Evolutionary conservation across 2,113 vertebrate genomes (phyloP).

Genomic region (Lucifuga dentata): DNA sequence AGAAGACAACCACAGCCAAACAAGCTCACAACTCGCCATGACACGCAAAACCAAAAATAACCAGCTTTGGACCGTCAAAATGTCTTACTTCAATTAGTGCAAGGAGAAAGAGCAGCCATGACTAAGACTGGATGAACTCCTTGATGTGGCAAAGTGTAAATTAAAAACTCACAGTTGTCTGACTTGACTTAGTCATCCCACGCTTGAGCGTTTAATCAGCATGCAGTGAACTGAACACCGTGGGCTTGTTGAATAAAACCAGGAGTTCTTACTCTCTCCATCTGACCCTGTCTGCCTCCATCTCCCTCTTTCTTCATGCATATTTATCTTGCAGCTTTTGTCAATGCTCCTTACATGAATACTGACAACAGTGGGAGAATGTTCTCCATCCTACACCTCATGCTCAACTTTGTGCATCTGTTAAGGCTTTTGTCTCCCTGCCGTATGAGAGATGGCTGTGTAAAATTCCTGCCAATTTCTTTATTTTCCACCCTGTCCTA

Average conservation of each 20-base stretch:
- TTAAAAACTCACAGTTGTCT: slow-evolving; percentile 74
- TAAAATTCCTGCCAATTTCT: slow-evolving; percentile 1
- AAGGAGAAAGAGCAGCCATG: slow-evolving; percentile 65
- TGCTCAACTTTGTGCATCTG: slow-evolving; percentile 32
- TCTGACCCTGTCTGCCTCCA: slow-evolving; percentile 3
- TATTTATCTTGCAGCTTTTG: slow-evolving; percentile 63
- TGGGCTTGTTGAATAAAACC: slow-evolving; percentile 66
- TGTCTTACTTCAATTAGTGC: slow-evolving; percentile 60
- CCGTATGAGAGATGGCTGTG: slow-evolving; percentile 6
- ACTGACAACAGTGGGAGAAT: slow-evolving; percentile 56
- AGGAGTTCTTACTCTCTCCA: slow-evolving; percentile 44
- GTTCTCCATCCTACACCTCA: slow-evolving; percentile 36
- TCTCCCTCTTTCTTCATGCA: slow-evolving; percentile 51
- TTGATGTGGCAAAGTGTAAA: slow-evolving; percentile 67
- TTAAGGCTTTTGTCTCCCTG: slow-evolving; percentile 9
- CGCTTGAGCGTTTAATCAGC: slow-evolving; percentile 72
- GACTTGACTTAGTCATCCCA: slow-evolving; percentile 70
- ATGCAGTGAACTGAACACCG: slow-evolving; percentile 64
- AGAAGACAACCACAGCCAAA: slow-evolving; percentile 61
- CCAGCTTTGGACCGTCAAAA: slow-evolving; percentile 57
- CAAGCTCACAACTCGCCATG: slow-evolving; percentile 30
- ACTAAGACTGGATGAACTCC: slow-evolving; percentile 68
- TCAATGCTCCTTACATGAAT: slow-evolving; percentile 65
- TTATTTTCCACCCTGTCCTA: slow-evolving; percentile 11
- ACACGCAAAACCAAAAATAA: slow-evolving; percentile 65